Percentiles rank a stretch among this genome's conserved stretches.
These are phyloP conservation scores for Stenchaetothrips biformis DNA, from an alignment of 2,888 invertebrate species.

Conservation along the genomic window DNA sequence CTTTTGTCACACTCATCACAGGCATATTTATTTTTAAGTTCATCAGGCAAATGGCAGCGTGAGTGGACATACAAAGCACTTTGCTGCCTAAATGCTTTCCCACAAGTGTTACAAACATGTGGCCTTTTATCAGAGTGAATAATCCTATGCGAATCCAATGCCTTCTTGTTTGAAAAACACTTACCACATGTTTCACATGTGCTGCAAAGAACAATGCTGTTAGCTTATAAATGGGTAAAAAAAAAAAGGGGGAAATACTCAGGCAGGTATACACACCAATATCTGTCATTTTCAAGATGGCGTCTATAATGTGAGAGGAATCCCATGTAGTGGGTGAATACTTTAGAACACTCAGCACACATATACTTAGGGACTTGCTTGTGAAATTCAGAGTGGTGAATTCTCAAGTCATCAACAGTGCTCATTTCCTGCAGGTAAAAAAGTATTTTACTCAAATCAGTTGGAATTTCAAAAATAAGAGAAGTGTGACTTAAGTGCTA, in stretches of 20 bases:
- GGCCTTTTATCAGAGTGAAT: slow-evolving; percentile 52
- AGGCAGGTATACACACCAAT: slow-evolving; percentile 45
- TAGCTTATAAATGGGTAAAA: not conserved
- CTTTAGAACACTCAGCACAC: slow-evolving; percentile 62
- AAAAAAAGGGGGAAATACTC: not conserved
- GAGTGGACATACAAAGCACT: slow-evolving; percentile 53
- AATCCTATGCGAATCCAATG: slow-evolving; percentile 49
- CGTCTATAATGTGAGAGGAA: slow-evolving; percentile 61
- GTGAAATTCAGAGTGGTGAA: slow-evolving; percentile 59
- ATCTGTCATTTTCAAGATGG: slow-evolving; percentile 59
- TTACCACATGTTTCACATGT: slow-evolving; percentile 53
- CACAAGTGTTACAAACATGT: slow-evolving; percentile 52
- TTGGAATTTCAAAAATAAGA: not conserved
- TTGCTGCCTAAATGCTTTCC: slow-evolving; percentile 54
- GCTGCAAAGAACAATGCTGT: slow-evolving; percentile 39
- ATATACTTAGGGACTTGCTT: slow-evolving; percentile 59
- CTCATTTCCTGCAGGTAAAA: slow-evolving; percentile 43
- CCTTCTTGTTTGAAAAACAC: slow-evolving; percentile 52
- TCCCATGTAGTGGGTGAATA: slow-evolving; percentile 56
- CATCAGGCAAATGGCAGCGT: slow-evolving; percentile 54
- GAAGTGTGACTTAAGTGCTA: not conserved
- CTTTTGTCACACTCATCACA: slow-evolving; percentile 57
- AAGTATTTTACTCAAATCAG: not conserved
- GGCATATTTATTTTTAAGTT: slow-evolving; percentile 54
- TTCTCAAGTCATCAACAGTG: slow-evolving; percentile 51